These are phyloP conservation scores for Ips typographus DNA, from an alignment of 1,140 invertebrate genomes.

Conservation along the genomic window DNA sequence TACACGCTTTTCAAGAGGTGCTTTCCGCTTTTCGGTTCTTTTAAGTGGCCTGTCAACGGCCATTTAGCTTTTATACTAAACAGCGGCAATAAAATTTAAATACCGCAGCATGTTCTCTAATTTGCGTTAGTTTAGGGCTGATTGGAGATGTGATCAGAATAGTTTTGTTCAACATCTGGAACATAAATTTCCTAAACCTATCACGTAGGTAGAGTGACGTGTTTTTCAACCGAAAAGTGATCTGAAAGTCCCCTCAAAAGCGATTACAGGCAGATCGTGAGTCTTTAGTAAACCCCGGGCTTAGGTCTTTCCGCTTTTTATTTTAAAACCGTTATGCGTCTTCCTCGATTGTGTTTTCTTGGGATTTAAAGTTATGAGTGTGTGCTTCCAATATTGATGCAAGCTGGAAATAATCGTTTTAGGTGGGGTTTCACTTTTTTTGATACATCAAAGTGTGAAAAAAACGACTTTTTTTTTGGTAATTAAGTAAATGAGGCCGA, in stretches of 20 bases:
- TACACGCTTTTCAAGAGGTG: constrained; percentile 11
- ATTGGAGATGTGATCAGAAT: too few species aligned
- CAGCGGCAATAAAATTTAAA: neutral
- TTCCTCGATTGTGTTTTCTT: too few species aligned
- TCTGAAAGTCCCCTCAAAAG: constrained; percentile 1
- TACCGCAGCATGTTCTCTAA: neutral
- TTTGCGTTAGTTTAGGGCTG: too few species aligned
- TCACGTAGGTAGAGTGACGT: neutral
- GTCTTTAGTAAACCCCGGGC: constrained; percentile 8
- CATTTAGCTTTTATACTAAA: constrained; percentile 14
- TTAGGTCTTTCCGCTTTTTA: constrained; percentile 12
- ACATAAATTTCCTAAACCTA: constrained; percentile 1
- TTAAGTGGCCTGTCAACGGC: constrained; percentile 21
- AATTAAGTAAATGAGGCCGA: neutral
- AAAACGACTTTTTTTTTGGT: neutral
- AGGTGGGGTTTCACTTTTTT: too few species aligned
- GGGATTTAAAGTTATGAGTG: too few species aligned
- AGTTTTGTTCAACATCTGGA: neutral
- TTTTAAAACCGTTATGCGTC: neutral
- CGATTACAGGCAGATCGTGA: constrained; percentile 13
- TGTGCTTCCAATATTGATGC: too few species aligned
- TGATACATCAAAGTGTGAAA: too few species aligned
- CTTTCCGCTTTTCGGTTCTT: constrained; percentile 15
- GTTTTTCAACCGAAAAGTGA: constrained; percentile 10
- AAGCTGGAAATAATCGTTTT: too few species aligned